These are phyloP conservation scores for Carassius gibelio DNA, from an alignment of 2,113 vertebrate species.

Conservation along the genomic window DNA sequence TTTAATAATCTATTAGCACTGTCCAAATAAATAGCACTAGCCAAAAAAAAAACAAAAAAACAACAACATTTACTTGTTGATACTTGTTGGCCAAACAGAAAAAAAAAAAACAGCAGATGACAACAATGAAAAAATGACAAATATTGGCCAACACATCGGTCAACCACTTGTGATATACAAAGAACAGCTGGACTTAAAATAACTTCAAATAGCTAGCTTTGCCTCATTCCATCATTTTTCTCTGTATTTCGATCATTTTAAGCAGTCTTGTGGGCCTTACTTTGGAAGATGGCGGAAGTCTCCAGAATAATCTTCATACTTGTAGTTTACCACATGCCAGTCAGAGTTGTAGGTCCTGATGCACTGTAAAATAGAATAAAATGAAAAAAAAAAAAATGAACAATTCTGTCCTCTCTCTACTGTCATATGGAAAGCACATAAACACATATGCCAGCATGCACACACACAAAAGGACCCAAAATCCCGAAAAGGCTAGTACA, in stretches of 20 bases:
- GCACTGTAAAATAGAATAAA: conserved; percentile 75
- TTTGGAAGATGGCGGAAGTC: conserved; percentile 95
- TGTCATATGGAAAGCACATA: not conserved
- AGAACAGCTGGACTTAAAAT: no score
- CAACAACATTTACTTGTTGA: no score
- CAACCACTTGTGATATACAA: no score
- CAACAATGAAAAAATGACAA: no score
- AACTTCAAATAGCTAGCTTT: not conserved
- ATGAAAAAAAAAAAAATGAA: conserved; percentile 11
- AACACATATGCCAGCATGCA: not conserved
- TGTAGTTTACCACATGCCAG: conserved; percentile 95
- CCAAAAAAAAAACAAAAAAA: no score
- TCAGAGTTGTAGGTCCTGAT: conserved; percentile 97
- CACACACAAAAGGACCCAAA: not conserved
- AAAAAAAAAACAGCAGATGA: no score
- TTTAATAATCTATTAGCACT: no score
- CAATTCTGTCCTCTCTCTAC: not conserved
- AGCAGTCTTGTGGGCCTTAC: conserved; percentile 72
- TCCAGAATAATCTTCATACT: conserved; percentile 95
- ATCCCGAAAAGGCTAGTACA: not conserved
- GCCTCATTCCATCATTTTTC: not conserved
- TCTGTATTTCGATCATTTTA: not conserved
- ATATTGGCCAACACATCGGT: no score
- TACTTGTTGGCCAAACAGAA: no score
- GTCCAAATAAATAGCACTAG: no score